A percentile compares a stretch with the other conserved stretches of the same genome.
Evolutionary conservation across 92 coral and sea anemone species (phyloP).

Genomic region (Pocillopora grandis): DNA sequence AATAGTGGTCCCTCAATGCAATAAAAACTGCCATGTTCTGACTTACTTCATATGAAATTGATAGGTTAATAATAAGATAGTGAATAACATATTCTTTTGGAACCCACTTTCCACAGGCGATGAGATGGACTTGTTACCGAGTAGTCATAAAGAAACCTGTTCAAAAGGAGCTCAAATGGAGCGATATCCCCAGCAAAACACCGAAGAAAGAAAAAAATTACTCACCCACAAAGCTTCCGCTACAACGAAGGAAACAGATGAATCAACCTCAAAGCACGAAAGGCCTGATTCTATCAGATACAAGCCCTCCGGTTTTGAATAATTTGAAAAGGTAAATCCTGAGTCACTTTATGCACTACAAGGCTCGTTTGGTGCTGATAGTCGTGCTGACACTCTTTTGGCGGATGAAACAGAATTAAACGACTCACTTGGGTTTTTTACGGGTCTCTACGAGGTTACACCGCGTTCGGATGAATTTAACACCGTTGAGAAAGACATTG

Average conservation of each 20-base stretch:
- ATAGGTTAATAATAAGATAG: background rate
- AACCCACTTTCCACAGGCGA: background rate
- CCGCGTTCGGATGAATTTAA: background rate
- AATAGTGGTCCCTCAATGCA: no score
- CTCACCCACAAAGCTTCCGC: background rate
- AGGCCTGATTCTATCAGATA: background rate
- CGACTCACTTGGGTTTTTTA: background rate
- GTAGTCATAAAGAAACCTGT: background rate
- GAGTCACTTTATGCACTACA: background rate
- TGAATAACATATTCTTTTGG: background rate
- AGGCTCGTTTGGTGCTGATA: background rate
- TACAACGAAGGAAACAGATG: background rate
- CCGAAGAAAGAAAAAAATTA: background rate
- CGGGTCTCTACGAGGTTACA: background rate
- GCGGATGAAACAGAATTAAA: background rate
- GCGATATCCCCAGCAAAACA: background rate
- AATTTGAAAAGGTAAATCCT: no score
- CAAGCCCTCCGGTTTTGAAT: background rate
- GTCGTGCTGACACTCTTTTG: background rate
- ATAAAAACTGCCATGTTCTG: no score
- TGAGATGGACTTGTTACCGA: background rate
- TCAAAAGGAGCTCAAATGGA: background rate
- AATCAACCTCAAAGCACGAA: background rate
- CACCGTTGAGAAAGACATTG: background rate
- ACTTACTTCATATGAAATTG: background rate